These are phyloP conservation scores for Dendrocincla tyrannina DNA, from an alignment of 2,797 vertebrate genomes.

Conservation along the genomic window DNA sequence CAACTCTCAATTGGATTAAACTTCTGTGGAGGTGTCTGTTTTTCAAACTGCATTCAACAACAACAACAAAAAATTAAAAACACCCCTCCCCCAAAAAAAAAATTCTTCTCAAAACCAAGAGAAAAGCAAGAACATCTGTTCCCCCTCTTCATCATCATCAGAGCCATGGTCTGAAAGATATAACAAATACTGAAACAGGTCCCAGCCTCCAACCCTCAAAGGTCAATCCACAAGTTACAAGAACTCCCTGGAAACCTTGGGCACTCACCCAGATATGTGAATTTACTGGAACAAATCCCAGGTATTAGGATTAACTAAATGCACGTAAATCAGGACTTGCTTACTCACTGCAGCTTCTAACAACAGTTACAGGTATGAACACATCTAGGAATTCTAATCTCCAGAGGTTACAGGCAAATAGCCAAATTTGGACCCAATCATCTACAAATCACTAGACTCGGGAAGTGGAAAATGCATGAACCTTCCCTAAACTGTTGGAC, in stretches of 20 bases:
- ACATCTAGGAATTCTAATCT: not conserved
- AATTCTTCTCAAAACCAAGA: not conserved
- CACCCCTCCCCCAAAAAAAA: too few relatives aligned
- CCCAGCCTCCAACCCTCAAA: not conserved
- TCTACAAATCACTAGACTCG: not conserved
- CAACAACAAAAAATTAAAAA: not conserved
- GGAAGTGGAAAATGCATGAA: not conserved
- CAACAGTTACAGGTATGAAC: not conserved
- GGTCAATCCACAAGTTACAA: not conserved
- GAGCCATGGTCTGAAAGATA: not conserved
- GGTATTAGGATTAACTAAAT: not conserved
- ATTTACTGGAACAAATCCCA: slow-evolving; percentile 3
- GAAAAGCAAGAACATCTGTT: not conserved
- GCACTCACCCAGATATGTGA: not conserved
- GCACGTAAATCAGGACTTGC: not conserved
- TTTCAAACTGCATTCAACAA: not conserved
- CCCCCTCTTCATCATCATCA: not conserved
- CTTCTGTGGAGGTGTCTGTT: not conserved
- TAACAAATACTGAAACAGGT: not conserved
- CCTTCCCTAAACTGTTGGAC: not conserved
- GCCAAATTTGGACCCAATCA: not conserved
- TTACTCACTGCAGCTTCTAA: not conserved
- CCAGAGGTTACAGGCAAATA: not conserved
- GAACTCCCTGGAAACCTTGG: not conserved
- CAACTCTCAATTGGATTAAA: not conserved